Conservation (phyloP, 2,113 vertebrate genomes). For the Erpornis zantholeuca region DNA sequence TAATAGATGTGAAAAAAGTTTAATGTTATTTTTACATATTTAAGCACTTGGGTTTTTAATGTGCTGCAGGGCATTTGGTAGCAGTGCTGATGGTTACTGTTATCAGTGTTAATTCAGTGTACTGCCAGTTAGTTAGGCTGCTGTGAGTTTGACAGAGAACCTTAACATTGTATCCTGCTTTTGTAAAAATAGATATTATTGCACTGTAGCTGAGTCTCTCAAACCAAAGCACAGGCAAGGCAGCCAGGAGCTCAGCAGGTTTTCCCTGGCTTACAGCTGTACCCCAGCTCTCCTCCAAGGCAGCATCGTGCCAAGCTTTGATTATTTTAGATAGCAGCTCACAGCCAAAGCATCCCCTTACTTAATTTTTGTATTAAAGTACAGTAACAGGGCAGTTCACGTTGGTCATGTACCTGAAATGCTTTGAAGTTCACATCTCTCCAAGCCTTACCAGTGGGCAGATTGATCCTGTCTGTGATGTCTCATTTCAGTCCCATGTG, state of each 20-base stretch:
- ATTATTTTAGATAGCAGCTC: neutral
- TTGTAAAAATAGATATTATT: neutral
- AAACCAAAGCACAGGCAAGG: neutral
- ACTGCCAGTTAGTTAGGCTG: accelerated
- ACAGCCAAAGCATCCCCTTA: neutral
- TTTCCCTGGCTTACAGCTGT: neutral
- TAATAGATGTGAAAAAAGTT: neutral
- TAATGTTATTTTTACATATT: neutral
- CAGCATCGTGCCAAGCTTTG: neutral
- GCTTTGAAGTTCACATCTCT: neutral
- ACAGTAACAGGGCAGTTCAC: neutral
- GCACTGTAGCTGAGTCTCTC: neutral
- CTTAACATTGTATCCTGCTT: neutral
- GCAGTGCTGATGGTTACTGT: neutral
- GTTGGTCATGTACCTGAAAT: neutral
- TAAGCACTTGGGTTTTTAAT: neutral
- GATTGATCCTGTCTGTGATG: neutral
- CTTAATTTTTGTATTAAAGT: neutral
- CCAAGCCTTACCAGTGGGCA: neutral
- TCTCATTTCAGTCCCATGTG: accelerated
- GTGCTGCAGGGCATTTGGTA: neutral
- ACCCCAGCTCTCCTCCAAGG: neutral
- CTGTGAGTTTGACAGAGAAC: neutral
- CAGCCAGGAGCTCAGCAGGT: neutral
- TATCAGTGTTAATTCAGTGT: neutral